Base-by-base conservation (phyloP, 1,140 invertebrate genomes). In the Drosophila virilis region DNA sequence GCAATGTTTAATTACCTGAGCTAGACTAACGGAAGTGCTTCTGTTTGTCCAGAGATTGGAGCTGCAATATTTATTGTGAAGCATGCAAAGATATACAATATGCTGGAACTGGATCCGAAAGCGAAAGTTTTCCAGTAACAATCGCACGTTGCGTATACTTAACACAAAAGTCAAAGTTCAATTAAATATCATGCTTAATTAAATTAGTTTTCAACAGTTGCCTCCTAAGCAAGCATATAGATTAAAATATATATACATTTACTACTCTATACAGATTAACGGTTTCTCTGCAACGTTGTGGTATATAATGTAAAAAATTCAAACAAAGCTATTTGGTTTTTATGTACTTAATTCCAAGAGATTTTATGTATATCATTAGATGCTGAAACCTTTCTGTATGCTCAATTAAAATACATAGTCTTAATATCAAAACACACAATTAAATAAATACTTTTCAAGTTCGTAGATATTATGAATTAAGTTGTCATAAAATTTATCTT, bases 11-110 rank as follows among this genome's bases (percentile, higher is more conserved):
- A 75, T 71, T 75, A 75, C 45, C 17, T 59, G 60, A 70, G 73
- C 67, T 60, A n/a, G 60, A 12, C 68, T 75, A 71, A 57, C 77
- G 81, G 81, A 84, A 84, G 64, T 77, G 58, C 32, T 54, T 33
- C 10, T 57, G 58, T 70, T 75, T 78, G 57, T 33, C 48, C 51
- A 57, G 15, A 62, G 55, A 57, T 64, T 54, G 61, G 28, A 71
- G 66, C 67, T 74, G 60, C 40, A 64, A 71, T 73, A 58, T 75
- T 71, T 71, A 22, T 54, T 10, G 3, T 3, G 54, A 12, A 15
- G 15, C 32, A 38, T 13, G 33, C 35, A 43, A 51, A 52, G 35
- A 32, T 50, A 68, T 48, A 7, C 42, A 33, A 43, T 28, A 45
- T 40, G 48, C 32, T 33, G 28, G 28, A 32, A 55, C 32, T 33